These are phyloP conservation scores for Hemibagrus guttatus DNA, from an alignment of 2,797 vertebrate genomes.

Conservation along the genomic window DNA sequence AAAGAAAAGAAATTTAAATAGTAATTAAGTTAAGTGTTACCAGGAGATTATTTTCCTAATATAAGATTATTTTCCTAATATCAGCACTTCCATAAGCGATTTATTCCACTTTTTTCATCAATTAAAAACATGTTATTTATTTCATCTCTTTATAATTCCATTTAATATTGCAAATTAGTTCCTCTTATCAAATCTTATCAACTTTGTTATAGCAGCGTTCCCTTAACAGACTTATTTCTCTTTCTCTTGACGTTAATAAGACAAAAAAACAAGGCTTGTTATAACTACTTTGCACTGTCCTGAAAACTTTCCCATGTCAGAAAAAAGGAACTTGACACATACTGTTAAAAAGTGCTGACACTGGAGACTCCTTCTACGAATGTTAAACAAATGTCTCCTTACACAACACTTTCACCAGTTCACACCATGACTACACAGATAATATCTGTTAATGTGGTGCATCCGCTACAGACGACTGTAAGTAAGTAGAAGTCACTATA, in stretches of 20 bases:
- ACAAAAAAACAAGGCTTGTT: neutral
- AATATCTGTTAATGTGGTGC: neutral
- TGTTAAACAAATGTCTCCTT: neutral
- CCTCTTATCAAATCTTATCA: neutral
- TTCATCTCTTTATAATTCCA: neutral
- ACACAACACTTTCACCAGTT: neutral
- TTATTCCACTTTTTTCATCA: neutral
- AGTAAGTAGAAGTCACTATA: neutral
- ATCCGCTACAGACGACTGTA: too few species aligned
- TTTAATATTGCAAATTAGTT: neutral
- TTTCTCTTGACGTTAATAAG: neutral
- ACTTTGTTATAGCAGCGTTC: neutral
- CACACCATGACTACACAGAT: neutral
- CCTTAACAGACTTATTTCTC: neutral
- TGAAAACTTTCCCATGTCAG: neutral
- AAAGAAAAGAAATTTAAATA: too few species aligned
- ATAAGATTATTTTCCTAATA: neutral
- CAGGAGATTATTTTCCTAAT: too few species aligned
- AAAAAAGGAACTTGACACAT: neutral
- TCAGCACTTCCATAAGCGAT: neutral
- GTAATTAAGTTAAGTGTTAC: too few species aligned
- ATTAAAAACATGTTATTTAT: neutral
- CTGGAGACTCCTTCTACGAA: too few species aligned
- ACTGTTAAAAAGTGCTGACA: neutral
- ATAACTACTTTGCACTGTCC: neutral